phyloP scores from a whole-genome alignment of 2,113 vertebrate genomes.

The Podarcis raffonei region DNA sequence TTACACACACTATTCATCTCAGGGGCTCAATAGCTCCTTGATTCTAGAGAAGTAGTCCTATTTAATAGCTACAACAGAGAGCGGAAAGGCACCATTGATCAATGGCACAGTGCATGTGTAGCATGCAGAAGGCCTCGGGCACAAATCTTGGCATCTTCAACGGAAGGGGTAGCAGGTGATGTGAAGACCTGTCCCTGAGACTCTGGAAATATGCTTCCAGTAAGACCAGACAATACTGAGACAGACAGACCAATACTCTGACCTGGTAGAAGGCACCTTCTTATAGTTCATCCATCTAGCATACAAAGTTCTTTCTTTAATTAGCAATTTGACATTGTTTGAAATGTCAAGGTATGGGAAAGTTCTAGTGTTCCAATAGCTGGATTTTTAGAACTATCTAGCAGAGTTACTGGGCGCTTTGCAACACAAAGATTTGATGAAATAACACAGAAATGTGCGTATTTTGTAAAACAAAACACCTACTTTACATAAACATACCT shows the following conservation, averaged over 20 bases:
- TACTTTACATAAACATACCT: not conserved
- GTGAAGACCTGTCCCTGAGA: not conserved
- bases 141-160: not conserved
- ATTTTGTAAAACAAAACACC: not conserved
- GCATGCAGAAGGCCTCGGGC: not conserved
- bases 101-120: not conserved
- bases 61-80: not conserved
- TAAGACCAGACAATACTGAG: not conserved
- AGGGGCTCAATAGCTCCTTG: not conserved
- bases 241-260: not conserved
- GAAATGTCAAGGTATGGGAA: not conserved
- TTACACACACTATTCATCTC: not conserved
- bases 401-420: not conserved
- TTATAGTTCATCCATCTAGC: not conserved
- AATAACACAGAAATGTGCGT: not conserved
- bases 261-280: not conserved
- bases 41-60: not conserved
- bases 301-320: not conserved
- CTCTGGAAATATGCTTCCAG: too few species aligned
- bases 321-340: slow-evolving; percentile 12
- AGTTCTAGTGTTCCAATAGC: not conserved
- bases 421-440: not conserved
- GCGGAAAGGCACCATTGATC: not conserved
- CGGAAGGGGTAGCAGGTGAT: not conserved
- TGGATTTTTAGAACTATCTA: not conserved